Percentiles rank a stretch among this genome's conserved stretches.
Conservation (phyloP, 2,113 vertebrate genomes). For the Menidia beryllina region DNA sequence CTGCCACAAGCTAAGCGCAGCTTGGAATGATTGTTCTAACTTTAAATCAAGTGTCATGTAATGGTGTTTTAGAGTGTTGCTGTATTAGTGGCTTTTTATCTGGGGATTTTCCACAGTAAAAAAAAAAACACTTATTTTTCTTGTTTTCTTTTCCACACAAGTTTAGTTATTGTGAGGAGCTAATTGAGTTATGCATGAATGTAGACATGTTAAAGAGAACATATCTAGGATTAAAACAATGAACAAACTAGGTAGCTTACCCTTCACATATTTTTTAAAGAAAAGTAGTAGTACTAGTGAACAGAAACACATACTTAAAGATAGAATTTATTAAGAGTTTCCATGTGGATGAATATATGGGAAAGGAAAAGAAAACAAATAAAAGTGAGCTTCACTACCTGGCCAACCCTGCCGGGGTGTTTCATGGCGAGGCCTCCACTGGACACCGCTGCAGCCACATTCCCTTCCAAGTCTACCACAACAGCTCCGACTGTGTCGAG, state of each 20-base stretch:
- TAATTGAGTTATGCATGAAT: too few species aligned
- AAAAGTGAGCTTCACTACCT: slow-evolving; percentile 77
- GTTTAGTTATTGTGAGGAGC: too few species aligned
- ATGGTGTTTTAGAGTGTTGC: background rate
- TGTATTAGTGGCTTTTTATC: too few species aligned
- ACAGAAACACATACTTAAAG: background rate
- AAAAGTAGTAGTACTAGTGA: background rate
- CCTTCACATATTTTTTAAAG: background rate
- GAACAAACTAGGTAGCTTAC: background rate
- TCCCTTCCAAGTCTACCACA: slow-evolving; percentile 96
- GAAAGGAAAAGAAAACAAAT: background rate
- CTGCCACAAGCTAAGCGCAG: slow-evolving; percentile 7
- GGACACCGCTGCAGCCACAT: slow-evolving; percentile 97
- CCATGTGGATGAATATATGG: background rate
- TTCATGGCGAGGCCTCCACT: slow-evolving; percentile 98
- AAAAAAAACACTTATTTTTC: too few species aligned
- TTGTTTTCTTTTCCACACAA: too few species aligned
- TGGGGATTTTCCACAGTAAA: too few species aligned
- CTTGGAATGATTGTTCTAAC: slow-evolving; percentile 1
- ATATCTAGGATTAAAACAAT: background rate
- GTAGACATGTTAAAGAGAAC: too few species aligned
- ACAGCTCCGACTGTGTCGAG: slow-evolving; percentile 97
- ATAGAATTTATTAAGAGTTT: background rate
- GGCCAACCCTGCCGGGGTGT: slow-evolving; percentile 96
- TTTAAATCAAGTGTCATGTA: background rate